Evolutionary conservation across 2,888 invertebrate species (phyloP), one percentile per base, ranked within the genome.

Genomic region (Drosophila emarginata): DNA sequence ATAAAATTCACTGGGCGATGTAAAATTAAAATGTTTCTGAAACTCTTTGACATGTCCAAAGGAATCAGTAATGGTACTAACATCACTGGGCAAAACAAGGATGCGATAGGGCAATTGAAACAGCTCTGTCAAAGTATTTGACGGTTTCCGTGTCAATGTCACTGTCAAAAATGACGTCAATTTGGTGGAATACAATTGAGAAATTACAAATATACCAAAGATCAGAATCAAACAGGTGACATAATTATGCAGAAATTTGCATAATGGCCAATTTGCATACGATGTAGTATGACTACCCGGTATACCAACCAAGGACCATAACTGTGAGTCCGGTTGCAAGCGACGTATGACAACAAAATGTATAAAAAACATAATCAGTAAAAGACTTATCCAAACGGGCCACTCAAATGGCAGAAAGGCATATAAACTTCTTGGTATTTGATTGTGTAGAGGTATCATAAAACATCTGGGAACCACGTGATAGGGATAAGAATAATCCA

Each of bases 401-500:
- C 53, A 64, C 68, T 62, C 37, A 4, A 89, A 75, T 0, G 82
- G 80, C 53, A 74, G 67, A 59, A 74, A 40, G 0, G 83, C 18
- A 26, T 79, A 79, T 0, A 78, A 28, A 5, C 54, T 89, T 5
- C 57, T 57, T 1, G 79, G 64, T 12, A 77, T 56, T 6, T 51
- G 57, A 9, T 72, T 56, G n/a, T 54, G 50, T 45, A 63, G 11
- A 0, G 85, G 85, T 9, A 86, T 2, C 84, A 88, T 80, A 23
- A 86, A 81, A 45, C 85, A 86, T 4, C 85, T 77, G 2, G 40
- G 60, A 12, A 74, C 61, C 18, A 84, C 54, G 9, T 45, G 32
- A n/a, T 54, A 72, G 1, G 85, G 84, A 64, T 86, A 86, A 4
- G 85, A 80, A 59, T 84, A 86, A 26, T 87, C 87, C 26, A 87